Evolutionary conservation across 2,888 invertebrate species (phyloP), one percentile per base, ranked within the genome.

Genomic region (Macroteleia sp.): DNA sequence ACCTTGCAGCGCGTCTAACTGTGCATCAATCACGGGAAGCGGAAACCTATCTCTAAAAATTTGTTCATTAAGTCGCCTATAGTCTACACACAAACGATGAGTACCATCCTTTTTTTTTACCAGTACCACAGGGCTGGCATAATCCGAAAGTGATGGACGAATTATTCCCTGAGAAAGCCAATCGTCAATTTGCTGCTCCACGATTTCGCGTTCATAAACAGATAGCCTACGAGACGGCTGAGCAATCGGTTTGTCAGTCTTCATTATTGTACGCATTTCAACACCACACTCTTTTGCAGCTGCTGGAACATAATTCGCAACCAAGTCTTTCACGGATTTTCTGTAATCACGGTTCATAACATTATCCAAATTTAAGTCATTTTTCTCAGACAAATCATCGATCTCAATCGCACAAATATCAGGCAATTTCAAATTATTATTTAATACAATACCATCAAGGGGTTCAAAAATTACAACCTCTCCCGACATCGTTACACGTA

Each of bases 51-150:
- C 81, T 59, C 66, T 77, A 20, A 80, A 44, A n/a, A 81, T 84
- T n/a, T 80, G 57, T 67, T 82, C 82, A 64, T 87, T 87, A 30
- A 88, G 54, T 28, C 70, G 74, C 4, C 86, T 50, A 54, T 79
- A 87, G 76, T 87, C 86, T 0, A 86, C 71, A 75, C 85, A 86
- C 32, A 85, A 61, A 14, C 86, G 61, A 17, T 66, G 42, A 6
- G 81, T 79, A 30, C 83, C 82, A 14, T n/a, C n/a, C n/a, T 46
- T 14, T 79, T 64, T 82, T 83, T 84, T 85, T 10, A 50, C 50
- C 4, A 50, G 8, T 32, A 50, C 50, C 1, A 50, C n/a, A 19
- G 32, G 32, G n/a, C 50, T 50, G 3, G 50, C 50, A 12, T 32
- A 50, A 19, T 50, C 32, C 6, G 50, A 50, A n/a, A 50, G 6